Evolutionary conservation across 2,113 vertebrate species (phyloP), one percentile per base, ranked within the genome.

Genomic region (Lagenorhynchus albirostris): DNA sequence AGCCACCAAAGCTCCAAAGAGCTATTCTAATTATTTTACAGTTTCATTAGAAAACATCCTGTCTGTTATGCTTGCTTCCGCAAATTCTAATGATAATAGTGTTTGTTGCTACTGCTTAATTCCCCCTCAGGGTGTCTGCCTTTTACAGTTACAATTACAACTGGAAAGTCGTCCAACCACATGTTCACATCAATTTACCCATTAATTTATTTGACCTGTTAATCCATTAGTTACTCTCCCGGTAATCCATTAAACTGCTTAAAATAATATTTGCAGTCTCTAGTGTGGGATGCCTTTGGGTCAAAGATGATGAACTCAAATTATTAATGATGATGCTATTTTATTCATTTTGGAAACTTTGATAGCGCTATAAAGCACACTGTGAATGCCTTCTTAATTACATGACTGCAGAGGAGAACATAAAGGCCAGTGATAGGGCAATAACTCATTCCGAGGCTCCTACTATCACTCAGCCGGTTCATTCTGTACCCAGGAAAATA

Each of bases 1-100:
- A 53, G 21, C 68, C 83, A 90, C 90, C 90, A 96, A 97, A 98
- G 97, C 97, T 98, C 98, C 97, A 97, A 98, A 97, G 97, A 97
- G 97, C 98, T 98, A 97, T 99, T 98, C 98, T 98, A 98, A 99
- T 99, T 98, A 98, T 98, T 99, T 98, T 99, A 99, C 97, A 98
- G 98, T 98, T 99, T 99, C 98, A 98, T 98, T 99, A 98, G 98
- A 98, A 98, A 98, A 98, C 98, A 99, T 98, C 98, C 98, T 98
- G 98, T 97, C 98, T 98, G 96, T 96, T 98, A 98, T 65, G 97
- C 97, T 98, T 76, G 96, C 98, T 99, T 99, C 98, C 98, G 98
- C 98, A 98, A 98, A 98, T 98, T 97, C 98, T 98, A 98, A 98
- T 97, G 98, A 98, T 98, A 98, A 98, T 97, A 98, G 97, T 88